Conservation (phyloP, 2,888 invertebrate genomes). For the Aphodius granarius region DNA sequence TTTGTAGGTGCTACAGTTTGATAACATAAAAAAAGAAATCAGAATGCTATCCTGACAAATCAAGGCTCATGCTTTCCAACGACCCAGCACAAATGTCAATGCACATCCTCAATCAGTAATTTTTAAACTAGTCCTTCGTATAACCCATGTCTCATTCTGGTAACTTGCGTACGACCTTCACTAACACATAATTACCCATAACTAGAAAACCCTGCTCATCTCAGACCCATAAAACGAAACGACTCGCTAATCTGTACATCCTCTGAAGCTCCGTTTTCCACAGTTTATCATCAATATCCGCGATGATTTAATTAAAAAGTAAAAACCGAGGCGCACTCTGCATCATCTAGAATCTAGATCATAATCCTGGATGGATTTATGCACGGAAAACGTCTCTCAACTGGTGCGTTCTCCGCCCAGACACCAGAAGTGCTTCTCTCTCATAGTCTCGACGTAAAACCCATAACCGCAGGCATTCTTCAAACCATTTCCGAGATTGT, state of each 20-base stretch:
- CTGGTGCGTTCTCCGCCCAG: neutral
- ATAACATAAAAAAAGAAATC: no score
- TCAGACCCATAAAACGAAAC: neutral
- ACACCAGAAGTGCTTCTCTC: neutral
- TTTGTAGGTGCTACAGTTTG: no score
- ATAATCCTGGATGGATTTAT: neutral
- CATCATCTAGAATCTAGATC: neutral
- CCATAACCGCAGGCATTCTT: neutral
- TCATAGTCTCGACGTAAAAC: neutral
- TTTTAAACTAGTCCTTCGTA: no score
- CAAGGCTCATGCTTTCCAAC: no score
- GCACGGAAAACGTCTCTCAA: neutral
- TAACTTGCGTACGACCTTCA: neutral
- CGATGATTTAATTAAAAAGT: neutral
- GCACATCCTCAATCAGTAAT: no score
- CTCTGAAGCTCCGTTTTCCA: neutral
- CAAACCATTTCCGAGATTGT: neutral
- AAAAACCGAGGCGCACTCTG: no score
- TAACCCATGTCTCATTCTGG: neutral
- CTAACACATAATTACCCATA: neutral
- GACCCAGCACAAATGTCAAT: no score
- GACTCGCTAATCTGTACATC: neutral
- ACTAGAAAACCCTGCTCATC: neutral
- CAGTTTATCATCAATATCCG: neutral
- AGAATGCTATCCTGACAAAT: no score